Conservation (phyloP, 2,113 vertebrate genomes). For the Ptychochromis oligacanthus region DNA sequence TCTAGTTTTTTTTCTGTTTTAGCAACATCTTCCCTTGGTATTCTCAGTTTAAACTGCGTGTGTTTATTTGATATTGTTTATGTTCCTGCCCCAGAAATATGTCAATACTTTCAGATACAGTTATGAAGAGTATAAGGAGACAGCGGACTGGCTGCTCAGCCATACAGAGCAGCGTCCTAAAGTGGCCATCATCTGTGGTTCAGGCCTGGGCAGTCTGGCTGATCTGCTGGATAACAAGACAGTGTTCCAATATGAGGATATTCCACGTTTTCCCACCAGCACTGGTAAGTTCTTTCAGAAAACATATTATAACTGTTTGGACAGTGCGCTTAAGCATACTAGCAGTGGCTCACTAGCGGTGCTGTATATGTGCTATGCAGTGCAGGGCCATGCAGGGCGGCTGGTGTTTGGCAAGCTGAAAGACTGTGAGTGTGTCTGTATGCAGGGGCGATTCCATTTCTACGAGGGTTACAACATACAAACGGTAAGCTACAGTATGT, state of each 20-base stretch:
- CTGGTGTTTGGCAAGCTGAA: conserved; percentile 81
- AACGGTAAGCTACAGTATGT: conserved; percentile 61
- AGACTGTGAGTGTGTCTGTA: conserved; percentile 78
- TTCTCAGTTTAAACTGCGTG: background rate
- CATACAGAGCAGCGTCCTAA: conserved; percentile 66
- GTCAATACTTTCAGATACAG: conserved; percentile 48
- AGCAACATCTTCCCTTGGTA: background rate
- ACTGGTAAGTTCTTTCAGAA: conserved; percentile 51
- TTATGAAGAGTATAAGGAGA: conserved; percentile 77
- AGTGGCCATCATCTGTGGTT: conserved; percentile 85
- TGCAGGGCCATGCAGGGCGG: conserved; percentile 76
- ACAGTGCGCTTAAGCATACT: background rate
- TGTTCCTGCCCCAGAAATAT: background rate
- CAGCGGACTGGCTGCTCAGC: conserved; percentile 78
- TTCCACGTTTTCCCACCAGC: conserved; percentile 83
- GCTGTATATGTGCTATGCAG: conserved; percentile 54
- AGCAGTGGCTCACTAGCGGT: conserved; percentile 12
- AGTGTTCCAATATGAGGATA: conserved; percentile 74
- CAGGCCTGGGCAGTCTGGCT: conserved; percentile 83
- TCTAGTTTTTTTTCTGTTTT: too few species aligned
- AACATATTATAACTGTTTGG: background rate
- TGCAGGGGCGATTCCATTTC: conserved; percentile 84
- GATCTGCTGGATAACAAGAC: conserved; percentile 72
- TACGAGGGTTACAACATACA: conserved; percentile 80
- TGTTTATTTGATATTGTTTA: background rate